A percentile compares a stretch with the other conserved stretches of the same genome.
These are phyloP conservation scores for Rana temporaria DNA, from an alignment of 2,113 vertebrate species.

Conservation along the genomic window DNA sequence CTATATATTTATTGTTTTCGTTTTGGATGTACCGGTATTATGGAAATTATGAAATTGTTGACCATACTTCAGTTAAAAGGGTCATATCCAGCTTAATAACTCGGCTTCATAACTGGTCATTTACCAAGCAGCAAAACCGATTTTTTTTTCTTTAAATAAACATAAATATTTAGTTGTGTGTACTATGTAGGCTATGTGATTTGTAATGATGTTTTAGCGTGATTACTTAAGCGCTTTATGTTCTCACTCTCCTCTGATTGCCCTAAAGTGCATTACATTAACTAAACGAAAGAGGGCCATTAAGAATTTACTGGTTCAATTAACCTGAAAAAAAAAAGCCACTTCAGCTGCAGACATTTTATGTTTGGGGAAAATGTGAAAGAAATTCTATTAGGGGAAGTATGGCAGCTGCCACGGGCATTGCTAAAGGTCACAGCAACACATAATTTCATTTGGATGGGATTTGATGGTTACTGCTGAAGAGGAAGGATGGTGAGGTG, in stretches of 20 bases:
- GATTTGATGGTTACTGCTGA: not conserved
- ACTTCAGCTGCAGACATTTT: conserved; percentile 37
- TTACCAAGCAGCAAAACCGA: not conserved
- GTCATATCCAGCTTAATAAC: too few species aligned
- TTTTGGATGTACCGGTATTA: too few species aligned
- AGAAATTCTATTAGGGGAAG: conserved; percentile 23
- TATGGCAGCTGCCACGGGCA: conserved; percentile 19
- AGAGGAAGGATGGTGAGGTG: too few species aligned
- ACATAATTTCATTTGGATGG: not conserved
- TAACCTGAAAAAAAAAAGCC: conserved; percentile 34
- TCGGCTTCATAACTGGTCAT: not conserved
- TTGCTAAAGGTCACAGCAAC: conserved; percentile 12
- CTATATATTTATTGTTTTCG: too few species aligned
- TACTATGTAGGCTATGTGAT: not conserved
- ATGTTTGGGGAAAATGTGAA: not conserved
- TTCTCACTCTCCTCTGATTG: conserved; percentile 38
- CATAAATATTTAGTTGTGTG: not conserved
- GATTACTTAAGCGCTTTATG: conserved; percentile 38
- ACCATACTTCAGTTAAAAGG: too few species aligned
- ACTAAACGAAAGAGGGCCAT: conserved; percentile 32
- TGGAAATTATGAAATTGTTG: too few species aligned
- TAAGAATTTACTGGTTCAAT: conserved; percentile 49
- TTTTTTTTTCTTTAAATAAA: not conserved
- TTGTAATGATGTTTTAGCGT: not conserved
- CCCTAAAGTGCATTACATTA: conserved; percentile 48